A percentile compares a stretch with the other conserved stretches of the same genome.
phyloP scores from a whole-genome alignment of 2,888 invertebrate genomes.

The Exocentrus adspersus region DNA sequence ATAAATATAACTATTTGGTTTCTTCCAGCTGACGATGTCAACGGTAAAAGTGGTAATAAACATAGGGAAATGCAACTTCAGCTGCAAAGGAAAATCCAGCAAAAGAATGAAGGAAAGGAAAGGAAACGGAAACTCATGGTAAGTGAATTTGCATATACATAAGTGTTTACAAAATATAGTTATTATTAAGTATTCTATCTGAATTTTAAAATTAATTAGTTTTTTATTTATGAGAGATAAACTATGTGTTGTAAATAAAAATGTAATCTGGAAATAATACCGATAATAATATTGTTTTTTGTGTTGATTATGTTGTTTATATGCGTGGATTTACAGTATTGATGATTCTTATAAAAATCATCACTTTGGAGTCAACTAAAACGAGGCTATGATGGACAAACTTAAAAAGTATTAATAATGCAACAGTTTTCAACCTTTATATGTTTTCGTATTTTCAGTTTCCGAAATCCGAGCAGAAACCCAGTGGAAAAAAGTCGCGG shows the following conservation, averaged over 20 bases:
- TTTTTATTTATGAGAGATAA: too few relatives aligned
- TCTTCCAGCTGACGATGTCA: slow-evolving; percentile 40
- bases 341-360: too few relatives aligned
- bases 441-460: slow-evolving; percentile 41
- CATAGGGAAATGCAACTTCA: slow-evolving; percentile 72
- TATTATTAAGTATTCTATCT: background rate
- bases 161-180: too few relatives aligned
- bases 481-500: slow-evolving; percentile 48
- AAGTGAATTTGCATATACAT: slow-evolving; percentile 33
- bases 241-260: too few relatives aligned
- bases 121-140: slow-evolving; percentile 70
- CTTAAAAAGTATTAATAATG: too few relatives aligned
- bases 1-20: background rate
- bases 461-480: slow-evolving; percentile 51
- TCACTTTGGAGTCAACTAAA: too few relatives aligned
- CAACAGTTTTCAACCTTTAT: too few relatives aligned
- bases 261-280: too few relatives aligned
- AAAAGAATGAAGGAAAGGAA: slow-evolving; percentile 73
- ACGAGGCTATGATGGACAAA: too few relatives aligned
- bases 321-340: too few relatives aligned
- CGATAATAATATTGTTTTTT: too few relatives aligned
- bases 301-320: too few relatives aligned
- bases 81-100: slow-evolving; percentile 75
- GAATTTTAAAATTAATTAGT: background rate
- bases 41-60: slow-evolving; percentile 55